Evolutionary conservation across 2,888 invertebrate genomes (phyloP), one percentile per base, ranked within the genome.

Genomic region (Drosophila prolongata): DNA sequence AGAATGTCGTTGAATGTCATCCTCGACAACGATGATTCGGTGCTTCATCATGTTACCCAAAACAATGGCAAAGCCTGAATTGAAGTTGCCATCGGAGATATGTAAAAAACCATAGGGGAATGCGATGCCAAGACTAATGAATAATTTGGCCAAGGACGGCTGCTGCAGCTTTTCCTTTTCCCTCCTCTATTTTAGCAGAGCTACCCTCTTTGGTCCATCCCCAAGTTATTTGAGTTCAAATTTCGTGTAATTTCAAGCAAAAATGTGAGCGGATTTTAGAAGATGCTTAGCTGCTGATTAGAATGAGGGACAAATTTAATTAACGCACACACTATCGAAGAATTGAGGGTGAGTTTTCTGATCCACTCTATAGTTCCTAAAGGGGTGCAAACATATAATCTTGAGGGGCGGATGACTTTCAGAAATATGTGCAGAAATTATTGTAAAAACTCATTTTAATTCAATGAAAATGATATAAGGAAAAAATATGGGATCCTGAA

Each of bases 1-100:
- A 44, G 74, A 73, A 70, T 67, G 76, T 75, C 80, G 68, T 82
- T 74, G 81, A 73, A 81, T 88, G 87, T 76, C 83, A 86, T 56
- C 80, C 59, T 67, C 55, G 47, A 52, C 50, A 52, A 60, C 65
- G 65, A 55, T 49, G 62, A 69, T 65, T 53, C 58, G 80, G 66
- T 85, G 73, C 87, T 89, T 87, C 79, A 87, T 89, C 86, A 89
- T 85, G 75, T 87, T 85, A 75, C 87, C 66, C 50, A 47, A 76
- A 75, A 76, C 61, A 74, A 71, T 46, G 67, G 66, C 74, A 70
- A 65, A 79, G 57, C 49, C 54, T 38, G 61, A 42, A 47, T 27
- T 34, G 38, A 47, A 54, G 69, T 69, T 69, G 69, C 61, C 73
- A 69, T 72, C 47, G 73, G 74, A 70, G 65, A 73, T 73, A 60